Evolutionary conservation across 2,888 invertebrate genomes (phyloP).

Genomic region (Rhorus exstirpatorius): DNA sequence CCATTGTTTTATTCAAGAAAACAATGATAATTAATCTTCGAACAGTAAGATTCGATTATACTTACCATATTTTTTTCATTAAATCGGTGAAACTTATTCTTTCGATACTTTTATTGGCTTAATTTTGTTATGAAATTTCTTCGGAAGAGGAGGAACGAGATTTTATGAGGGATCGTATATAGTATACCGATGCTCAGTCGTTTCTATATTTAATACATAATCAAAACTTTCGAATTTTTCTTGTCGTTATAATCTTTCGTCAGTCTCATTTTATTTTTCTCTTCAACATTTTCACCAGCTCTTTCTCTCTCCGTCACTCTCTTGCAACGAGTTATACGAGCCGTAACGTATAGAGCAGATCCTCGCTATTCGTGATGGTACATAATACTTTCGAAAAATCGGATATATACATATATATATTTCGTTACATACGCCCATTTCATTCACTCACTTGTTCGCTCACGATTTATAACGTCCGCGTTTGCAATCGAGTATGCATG

Average conservation of each 20-base stretch:
- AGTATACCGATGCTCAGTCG: too few relatives aligned
- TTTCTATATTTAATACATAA: background rate
- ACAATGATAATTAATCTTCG: too few relatives aligned
- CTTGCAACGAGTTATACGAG: slow-evolving; percentile 39
- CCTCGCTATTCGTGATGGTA: background rate
- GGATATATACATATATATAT: background rate
- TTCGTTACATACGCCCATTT: slow-evolving; percentile 7
- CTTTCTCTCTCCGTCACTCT: background rate
- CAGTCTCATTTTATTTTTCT: background rate
- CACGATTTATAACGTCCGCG: slow-evolving; percentile 46
- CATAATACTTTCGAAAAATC: slow-evolving; percentile 38
- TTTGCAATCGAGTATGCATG: slow-evolving; percentile 11
- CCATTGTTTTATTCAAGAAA: too few relatives aligned
- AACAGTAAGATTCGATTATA: too few relatives aligned
- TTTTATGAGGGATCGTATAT: too few relatives aligned
- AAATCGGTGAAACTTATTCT: too few relatives aligned
- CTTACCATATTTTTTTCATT: too few relatives aligned
- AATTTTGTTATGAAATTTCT: too few relatives aligned
- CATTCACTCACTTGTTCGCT: slow-evolving; percentile 25
- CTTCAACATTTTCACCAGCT: slow-evolving; percentile 6
- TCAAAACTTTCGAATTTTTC: slow-evolving; percentile 20
- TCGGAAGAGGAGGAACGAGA: too few relatives aligned
- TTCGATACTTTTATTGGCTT: too few relatives aligned
- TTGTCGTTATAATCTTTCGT: background rate
- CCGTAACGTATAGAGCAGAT: slow-evolving; percentile 28